These are phyloP conservation scores for Psilopogon haemacephalus DNA, from an alignment of 2,113 vertebrate species.

Conservation along the genomic window DNA sequence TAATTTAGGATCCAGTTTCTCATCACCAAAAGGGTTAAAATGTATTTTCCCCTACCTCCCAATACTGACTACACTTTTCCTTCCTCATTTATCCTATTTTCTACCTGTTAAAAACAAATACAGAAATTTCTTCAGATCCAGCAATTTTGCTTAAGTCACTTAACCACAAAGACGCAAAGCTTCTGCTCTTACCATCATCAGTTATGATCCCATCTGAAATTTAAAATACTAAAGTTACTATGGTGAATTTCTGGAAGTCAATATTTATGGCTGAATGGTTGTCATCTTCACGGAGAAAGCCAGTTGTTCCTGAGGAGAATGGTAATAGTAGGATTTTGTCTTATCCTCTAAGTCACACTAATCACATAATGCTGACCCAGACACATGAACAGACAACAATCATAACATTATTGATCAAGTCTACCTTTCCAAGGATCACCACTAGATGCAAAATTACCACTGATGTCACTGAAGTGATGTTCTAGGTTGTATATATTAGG, in stretches of 20 bases:
- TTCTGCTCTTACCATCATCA: constrained; percentile 53
- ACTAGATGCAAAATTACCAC: neutral
- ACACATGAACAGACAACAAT: neutral
- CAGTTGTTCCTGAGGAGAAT: constrained; percentile 35
- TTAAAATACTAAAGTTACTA: constrained; percentile 51
- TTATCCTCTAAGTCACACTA: constrained; percentile 17
- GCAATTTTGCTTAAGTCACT: constrained; percentile 55
- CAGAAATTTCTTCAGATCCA: constrained; percentile 35
- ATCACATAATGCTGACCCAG: constrained; percentile 38
- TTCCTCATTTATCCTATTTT: constrained; percentile 35
- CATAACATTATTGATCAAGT: neutral
- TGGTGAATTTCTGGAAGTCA: constrained; percentile 48
- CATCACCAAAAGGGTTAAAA: neutral
- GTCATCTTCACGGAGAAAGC: constrained; percentile 49
- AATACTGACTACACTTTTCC: neutral
- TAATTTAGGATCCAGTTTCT: neutral
- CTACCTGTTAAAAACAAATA: constrained; percentile 37
- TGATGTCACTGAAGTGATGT: neutral
- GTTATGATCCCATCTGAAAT: constrained; percentile 62
- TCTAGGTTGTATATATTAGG: neutral
- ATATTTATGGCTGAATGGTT: constrained; percentile 46
- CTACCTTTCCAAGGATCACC: neutral
- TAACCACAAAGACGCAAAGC: constrained; percentile 43
- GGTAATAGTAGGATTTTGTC: constrained; percentile 39
- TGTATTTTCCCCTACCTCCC: neutral